Evolutionary conservation across 1,140 invertebrate species (phyloP).

Genomic region (Drosophila lowei): DNA sequence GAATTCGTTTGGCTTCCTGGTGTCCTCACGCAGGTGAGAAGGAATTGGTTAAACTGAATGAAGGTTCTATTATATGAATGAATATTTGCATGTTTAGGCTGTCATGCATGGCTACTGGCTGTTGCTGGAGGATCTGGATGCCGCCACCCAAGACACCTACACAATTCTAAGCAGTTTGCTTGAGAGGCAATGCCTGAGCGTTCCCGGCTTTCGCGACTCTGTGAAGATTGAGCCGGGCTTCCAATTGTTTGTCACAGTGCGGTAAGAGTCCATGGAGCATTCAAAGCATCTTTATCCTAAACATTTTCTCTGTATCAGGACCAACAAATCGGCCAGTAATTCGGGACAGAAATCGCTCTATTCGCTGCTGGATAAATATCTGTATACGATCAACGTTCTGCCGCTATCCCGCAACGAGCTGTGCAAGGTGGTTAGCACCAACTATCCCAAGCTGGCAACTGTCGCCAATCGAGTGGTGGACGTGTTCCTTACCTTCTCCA

Average conservation of each 20-base stretch:
- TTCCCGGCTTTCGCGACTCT: constrained; percentile 93
- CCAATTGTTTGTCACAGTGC: constrained; percentile 95
- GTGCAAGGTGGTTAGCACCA: constrained; percentile 86
- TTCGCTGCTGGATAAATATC: constrained; percentile 91
- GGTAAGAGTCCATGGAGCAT: constrained; percentile 84
- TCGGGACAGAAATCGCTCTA: constrained; percentile 86
- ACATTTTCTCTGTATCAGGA: constrained; percentile 36
- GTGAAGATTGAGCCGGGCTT: constrained; percentile 92
- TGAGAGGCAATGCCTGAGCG: constrained; percentile 91
- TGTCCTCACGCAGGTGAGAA: constrained; percentile 89
- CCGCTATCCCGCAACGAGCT: constrained; percentile 90
- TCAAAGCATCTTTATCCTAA: no score
- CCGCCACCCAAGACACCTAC: constrained; percentile 95
- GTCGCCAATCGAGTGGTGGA: constrained; percentile 91
- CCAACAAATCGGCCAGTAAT: constrained; percentile 83
- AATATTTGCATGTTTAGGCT: constrained; percentile 85
- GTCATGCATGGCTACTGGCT: constrained; percentile 95
- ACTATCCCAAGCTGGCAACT: constrained; percentile 90
- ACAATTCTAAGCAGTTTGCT: constrained; percentile 93
- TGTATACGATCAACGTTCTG: constrained; percentile 92
- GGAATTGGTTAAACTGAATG: background rate
- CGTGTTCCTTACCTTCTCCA: constrained; percentile 92
- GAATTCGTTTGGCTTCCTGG: constrained; percentile 99
- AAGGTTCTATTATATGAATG: background rate
- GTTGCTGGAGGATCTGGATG: constrained; percentile 97